Evolutionary conservation across 2,888 invertebrate genomes (phyloP), one percentile per base, ranked within the genome.

Genomic region (Polylopha cassiicola): DNA sequence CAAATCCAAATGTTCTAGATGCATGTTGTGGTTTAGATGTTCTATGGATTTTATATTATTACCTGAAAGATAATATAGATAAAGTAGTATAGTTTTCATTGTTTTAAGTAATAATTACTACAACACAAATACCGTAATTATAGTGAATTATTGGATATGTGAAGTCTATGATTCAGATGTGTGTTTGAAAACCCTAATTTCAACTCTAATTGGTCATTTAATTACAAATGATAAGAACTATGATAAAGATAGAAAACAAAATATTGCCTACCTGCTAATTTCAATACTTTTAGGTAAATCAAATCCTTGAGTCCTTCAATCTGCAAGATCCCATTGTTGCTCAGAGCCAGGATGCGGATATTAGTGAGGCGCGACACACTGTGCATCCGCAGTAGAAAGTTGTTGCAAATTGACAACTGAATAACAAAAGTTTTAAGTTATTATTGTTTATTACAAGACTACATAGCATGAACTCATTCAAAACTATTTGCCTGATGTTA

Each of bases 1-100:
- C 51, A 97, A 77, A 82, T 97, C 97, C 54, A 97, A 76, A 69
- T 92, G 90, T 67, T 95, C 94, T 69, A 97, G 77, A 63, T 92
- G 91, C 27, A 89, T 86, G 68, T 95, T 96, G 53, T 91, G 90
- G 62, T 93, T 92, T 48, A 97, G 85, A 77, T 95, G 95, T 63
- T 96, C 96, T 64, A 97, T 94, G n/a, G 91, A 91, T 89, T 97
- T 97, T 57, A 97, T 94, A 63, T 93, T 95, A 80, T 97, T 97
- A 47, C 94, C 94, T 75, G 93, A 9, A 71, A 11, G 6, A 10
- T 9, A 3, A 26, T 11, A 22, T 14, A 15, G 16, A 22, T 6
- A 27, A 20, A 9, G 4, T 8, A 3, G 8, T 3, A 22, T n/a
- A n/a, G n/a, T n/a, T n/a, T n/a, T n/a, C n/a, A n/a, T n/a, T n/a